Percentiles rank a stretch among this genome's conserved stretches.
phyloP scores from a whole-genome alignment of 2,113 vertebrate species.

The Cygnus buccinator region DNA sequence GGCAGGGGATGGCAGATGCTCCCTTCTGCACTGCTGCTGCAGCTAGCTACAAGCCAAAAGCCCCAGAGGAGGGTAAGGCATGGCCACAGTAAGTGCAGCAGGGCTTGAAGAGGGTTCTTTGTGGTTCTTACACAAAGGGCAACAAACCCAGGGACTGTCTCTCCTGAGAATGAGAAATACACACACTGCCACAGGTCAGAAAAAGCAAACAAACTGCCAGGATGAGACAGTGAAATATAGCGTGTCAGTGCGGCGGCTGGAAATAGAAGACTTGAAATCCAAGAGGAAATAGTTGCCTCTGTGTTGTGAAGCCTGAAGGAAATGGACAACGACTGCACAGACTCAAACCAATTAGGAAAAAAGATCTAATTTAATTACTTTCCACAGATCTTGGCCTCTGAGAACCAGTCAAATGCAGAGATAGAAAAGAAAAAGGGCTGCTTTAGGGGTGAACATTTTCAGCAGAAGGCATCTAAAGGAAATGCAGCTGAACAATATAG shows the following conservation, averaged over 20 bases:
- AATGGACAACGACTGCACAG: background rate
- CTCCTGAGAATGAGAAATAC: background rate
- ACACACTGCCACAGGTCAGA: background rate
- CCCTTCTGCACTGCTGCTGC: background rate
- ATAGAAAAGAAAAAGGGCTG: slow-evolving; percentile 1
- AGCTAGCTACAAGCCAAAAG: background rate
- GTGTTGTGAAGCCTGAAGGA: background rate
- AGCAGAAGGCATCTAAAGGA: background rate
- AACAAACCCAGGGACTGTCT: background rate
- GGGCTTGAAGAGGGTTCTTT: background rate
- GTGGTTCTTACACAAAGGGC: background rate
- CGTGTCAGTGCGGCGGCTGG: background rate
- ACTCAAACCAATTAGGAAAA: slow-evolving; percentile 49
- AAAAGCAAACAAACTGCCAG: background rate
- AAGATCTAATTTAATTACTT: slow-evolving; percentile 57
- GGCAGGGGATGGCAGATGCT: background rate
- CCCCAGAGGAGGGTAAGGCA: background rate
- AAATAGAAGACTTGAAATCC: background rate
- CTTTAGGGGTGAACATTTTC: background rate
- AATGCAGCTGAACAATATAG: background rate
- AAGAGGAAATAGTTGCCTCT: background rate
- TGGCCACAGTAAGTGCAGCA: background rate
- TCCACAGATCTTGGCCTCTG: background rate
- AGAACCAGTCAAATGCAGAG: slow-evolving; percentile 25
- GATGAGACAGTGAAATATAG: background rate